A percentile compares a stretch with the other conserved stretches of the same genome.
phyloP scores from a whole-genome alignment of 2,888 invertebrate genomes.

The Tetragonula carbonaria region DNA sequence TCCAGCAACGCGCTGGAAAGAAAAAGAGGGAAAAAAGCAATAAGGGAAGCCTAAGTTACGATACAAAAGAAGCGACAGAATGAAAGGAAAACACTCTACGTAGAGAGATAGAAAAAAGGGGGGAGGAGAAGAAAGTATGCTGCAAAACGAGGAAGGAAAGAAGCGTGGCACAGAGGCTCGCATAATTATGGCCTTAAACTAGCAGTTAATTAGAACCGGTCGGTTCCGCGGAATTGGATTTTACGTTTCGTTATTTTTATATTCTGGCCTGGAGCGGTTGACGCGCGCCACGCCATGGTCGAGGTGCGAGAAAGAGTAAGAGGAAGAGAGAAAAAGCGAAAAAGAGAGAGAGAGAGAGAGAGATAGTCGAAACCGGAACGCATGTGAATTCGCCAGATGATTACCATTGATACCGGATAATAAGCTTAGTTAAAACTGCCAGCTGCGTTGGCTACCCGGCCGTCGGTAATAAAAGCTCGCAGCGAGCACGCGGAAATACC shows the following conservation, averaged over 20 bases:
- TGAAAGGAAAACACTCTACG: background rate
- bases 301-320: background rate
- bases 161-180: constrained; percentile 6
- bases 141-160: background rate
- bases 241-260: constrained; percentile 68
- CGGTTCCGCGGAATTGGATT: constrained; percentile 65
- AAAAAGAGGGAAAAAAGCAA: background rate
- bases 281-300: constrained; percentile 17
- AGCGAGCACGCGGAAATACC: constrained; percentile 25
- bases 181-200: constrained; percentile 50
- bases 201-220: constrained; percentile 66
- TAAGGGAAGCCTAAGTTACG: background rate
- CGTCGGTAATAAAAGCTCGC: constrained; percentile 44
- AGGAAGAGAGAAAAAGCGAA: too few species aligned
- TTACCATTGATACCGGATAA: constrained; percentile 77
- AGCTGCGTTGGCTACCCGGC: constrained; percentile 16
- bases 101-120: background rate
- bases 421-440: constrained; percentile 75
- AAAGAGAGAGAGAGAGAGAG: too few species aligned
- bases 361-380: constrained; percentile 51
- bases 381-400: constrained; percentile 79
- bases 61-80: background rate
- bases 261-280: constrained; percentile 44
- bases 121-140: background rate
- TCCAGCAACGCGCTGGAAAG: too few species aligned